A percentile compares a stretch with the other conserved stretches of the same genome.
Conservation (phyloP, 2,888 invertebrate genomes). For the Laspeyria flexula region DNA sequence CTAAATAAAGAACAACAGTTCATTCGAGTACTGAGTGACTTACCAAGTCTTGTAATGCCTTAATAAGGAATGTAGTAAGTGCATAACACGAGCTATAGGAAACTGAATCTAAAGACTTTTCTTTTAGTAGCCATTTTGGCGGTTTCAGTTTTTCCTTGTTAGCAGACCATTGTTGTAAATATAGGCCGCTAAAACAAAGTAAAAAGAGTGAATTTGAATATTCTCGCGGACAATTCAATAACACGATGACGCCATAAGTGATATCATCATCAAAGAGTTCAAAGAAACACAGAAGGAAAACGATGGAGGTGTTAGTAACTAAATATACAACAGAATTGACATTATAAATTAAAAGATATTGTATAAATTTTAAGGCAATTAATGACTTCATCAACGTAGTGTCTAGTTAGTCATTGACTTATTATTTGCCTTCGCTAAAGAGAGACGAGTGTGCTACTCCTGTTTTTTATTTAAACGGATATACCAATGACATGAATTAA, state of each 20-base stretch:
- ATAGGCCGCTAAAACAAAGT: constrained; percentile 19
- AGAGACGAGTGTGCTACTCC: too few species aligned
- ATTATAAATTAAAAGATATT: neutral
- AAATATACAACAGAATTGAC: constrained; percentile 2
- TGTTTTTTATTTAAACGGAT: too few species aligned
- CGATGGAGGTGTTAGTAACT: neutral
- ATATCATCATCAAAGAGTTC: constrained; percentile 42
- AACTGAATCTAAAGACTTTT: too few species aligned
- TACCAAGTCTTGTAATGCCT: constrained; percentile 29
- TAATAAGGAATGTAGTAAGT: too few species aligned
- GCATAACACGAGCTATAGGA: too few species aligned
- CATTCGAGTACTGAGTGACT: constrained; percentile 13
- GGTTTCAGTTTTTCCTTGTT: too few species aligned
- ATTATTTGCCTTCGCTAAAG: too few species aligned
- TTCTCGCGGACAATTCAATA: constrained; percentile 28
- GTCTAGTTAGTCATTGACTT: too few species aligned
- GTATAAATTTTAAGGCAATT: neutral
- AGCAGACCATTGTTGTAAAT: too few species aligned
- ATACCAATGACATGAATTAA: too few species aligned
- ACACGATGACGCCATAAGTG: constrained; percentile 34
- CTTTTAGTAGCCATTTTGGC: too few species aligned
- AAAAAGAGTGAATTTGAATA: constrained; percentile 16
- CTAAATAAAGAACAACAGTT: constrained; percentile 23
- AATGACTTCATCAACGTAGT: too few species aligned
- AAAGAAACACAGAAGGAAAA: constrained; percentile 36